A percentile compares a stretch with the other conserved stretches of the same genome.
phyloP scores from a whole-genome alignment of 2,888 invertebrate genomes.

The Sarcophaga carnaria region DNA sequence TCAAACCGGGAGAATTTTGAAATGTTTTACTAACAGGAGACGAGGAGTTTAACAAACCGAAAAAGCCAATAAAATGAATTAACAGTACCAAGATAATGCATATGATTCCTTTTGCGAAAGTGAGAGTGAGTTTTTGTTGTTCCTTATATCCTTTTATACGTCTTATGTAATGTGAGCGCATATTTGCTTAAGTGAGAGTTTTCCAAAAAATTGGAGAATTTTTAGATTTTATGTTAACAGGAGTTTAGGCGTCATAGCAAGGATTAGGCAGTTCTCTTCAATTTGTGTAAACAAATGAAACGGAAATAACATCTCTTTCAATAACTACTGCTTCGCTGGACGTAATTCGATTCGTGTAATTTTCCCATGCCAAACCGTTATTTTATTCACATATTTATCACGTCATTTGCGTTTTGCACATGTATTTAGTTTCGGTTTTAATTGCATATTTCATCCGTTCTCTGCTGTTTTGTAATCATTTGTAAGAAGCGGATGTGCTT shows the following conservation, averaged over 20 bases:
- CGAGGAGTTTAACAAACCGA: neutral
- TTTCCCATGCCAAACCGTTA: no score
- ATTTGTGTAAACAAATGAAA: neutral
- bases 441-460: neutral
- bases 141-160: no score
- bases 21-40: conserved; percentile 37
- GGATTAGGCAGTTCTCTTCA: neutral
- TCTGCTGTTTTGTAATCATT: neutral
- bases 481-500: conserved; percentile 38
- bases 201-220: neutral
- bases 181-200: no score
- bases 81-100: neutral
- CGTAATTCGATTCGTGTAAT: neutral
- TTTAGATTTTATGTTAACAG: neutral
- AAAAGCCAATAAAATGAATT: no score
- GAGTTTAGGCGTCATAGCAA: neutral
- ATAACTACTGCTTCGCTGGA: neutral
- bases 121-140: no score
- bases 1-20: conserved; percentile 42
- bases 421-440: neutral
- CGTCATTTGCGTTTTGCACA: no score
- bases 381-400: no score
- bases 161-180: no score
- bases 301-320: neutral
- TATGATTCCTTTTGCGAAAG: neutral